Percentiles rank a stretch among this genome's conserved stretches.
Evolutionary conservation across 2,113 vertebrate genomes (phyloP).

Genomic region (Epinephelus fuscoguttatus): DNA sequence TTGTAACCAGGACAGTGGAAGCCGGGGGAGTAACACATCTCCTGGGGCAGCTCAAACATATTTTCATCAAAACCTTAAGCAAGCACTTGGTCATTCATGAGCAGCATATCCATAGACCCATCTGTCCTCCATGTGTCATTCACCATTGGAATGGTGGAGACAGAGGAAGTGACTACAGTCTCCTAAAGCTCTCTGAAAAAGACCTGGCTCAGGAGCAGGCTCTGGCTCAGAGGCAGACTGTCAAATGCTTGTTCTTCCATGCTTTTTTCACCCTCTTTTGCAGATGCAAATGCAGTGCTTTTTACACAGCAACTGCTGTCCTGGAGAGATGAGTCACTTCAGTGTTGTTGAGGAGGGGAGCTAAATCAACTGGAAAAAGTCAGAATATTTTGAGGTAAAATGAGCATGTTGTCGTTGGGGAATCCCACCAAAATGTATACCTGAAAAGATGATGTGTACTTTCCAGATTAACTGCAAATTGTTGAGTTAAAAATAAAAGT

Average conservation of each 20-base stretch:
- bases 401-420: slow-evolving; percentile 60
- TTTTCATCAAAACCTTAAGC: slow-evolving; percentile 8
- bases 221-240: slow-evolving; percentile 2
- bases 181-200: slow-evolving; percentile 78
- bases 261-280: slow-evolving; percentile 1
- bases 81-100: accelerated
- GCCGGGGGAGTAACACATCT: slow-evolving; percentile 50
- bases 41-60: background rate
- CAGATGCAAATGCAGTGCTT: slow-evolving; percentile 13
- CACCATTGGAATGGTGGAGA: background rate
- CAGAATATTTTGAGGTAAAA: slow-evolving; percentile 50
- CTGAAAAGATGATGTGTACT: no score
- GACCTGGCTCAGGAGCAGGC: slow-evolving; percentile 82
- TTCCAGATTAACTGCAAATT: no score
- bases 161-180: accelerated
- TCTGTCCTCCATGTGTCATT: background rate
- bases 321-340: background rate
- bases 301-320: background rate
- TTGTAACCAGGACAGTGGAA: slow-evolving; percentile 83
- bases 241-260: slow-evolving; percentile 62
- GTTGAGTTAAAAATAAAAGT: no score
- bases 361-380: background rate
- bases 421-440: slow-evolving; percentile 40
- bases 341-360: accelerated
- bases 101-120: background rate